Conservation (phyloP, 2,113 vertebrate genomes). For the Theristicus caerulescens region DNA sequence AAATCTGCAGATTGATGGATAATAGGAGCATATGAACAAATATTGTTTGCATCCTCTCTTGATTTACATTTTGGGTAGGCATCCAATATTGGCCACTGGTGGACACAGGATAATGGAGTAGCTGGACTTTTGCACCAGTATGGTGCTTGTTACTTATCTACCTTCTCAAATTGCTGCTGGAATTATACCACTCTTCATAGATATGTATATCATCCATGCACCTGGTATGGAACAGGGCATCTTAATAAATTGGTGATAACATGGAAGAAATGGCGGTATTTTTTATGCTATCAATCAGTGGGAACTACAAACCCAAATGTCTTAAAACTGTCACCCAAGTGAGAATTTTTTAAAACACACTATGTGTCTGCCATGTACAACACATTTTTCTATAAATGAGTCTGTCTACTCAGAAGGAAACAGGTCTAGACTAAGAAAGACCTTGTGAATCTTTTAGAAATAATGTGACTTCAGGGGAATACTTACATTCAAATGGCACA, state of each 20-base stretch:
- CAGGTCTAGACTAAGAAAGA: background rate
- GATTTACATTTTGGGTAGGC: background rate
- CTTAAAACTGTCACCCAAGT: background rate
- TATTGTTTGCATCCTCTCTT: background rate
- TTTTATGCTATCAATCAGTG: background rate
- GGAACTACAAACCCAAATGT: background rate
- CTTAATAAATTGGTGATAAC: background rate
- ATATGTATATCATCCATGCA: rapidly evolving
- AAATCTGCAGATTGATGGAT: background rate
- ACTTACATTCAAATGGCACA: background rate
- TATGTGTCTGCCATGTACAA: background rate
- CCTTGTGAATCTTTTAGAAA: background rate
- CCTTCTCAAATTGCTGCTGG: background rate
- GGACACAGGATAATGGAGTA: background rate
- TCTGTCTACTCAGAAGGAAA: background rate
- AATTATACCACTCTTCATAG: background rate
- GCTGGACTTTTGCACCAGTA: background rate
- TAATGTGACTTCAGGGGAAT: background rate
- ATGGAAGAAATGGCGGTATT: background rate
- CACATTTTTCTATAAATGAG: background rate
- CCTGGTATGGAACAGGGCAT: rapidly evolving
- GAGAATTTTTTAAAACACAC: background rate
- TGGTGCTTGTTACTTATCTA: background rate
- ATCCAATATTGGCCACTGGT: background rate
- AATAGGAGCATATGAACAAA: background rate